phyloP scores from a whole-genome alignment of 2,113 vertebrate genomes.

The Athene noctua region DNA sequence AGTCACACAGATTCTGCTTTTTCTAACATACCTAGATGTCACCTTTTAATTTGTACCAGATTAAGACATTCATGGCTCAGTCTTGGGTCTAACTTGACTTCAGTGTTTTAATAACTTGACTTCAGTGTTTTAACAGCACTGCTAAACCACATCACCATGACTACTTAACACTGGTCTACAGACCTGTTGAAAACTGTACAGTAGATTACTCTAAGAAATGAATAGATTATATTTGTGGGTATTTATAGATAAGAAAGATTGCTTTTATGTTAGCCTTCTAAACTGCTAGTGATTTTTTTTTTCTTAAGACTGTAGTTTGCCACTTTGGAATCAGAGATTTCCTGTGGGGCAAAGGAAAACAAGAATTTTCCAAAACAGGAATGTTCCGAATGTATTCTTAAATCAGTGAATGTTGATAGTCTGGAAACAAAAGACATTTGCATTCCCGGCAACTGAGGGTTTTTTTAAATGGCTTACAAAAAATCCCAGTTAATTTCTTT shows the following conservation, averaged over 20 bases:
- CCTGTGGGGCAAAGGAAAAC: not conserved
- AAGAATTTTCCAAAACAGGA: not conserved
- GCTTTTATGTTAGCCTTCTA: not conserved
- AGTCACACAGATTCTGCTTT: not conserved
- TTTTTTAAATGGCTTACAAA: not conserved
- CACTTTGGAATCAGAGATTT: not conserved
- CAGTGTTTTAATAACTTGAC: not conserved
- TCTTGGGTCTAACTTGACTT: not conserved
- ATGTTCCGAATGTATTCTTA: not conserved
- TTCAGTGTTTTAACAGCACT: not conserved
- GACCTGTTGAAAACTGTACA: not conserved
- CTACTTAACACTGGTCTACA: not conserved
- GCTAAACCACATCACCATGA: not conserved
- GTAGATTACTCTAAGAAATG: not conserved
- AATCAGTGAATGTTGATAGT: not conserved
- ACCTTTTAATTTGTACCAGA: not conserved
- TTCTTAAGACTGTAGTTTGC: not conserved
- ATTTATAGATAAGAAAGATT: not conserved
- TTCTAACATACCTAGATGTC: not conserved
- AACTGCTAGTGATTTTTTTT: fast-evolving
- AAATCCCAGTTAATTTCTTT: not conserved
- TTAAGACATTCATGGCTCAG: not conserved
- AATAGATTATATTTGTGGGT: not conserved
- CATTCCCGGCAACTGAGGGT: not conserved
- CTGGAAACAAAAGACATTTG: not conserved